Evolutionary conservation across 2,888 invertebrate genomes (phyloP).

Genomic region (Aplocera efformata): DNA sequence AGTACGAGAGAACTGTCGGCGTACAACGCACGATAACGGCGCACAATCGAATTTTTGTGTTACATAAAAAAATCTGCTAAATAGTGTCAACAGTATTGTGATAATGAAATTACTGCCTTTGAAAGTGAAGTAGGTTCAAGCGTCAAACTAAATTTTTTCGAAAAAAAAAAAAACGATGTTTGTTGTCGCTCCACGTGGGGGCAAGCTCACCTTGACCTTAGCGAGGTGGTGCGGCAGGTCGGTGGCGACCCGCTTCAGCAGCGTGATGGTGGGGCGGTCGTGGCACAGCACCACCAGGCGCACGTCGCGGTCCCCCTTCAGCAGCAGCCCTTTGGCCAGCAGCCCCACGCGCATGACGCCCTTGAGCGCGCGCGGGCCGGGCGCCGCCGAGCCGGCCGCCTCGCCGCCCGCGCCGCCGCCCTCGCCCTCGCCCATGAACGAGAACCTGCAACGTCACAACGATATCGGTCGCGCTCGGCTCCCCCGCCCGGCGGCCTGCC

Average conservation of each 20-base stretch:
- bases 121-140: no score
- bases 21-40: no score
- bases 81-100: no score
- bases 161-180: no score
- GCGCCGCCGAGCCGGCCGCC: slow-evolving; percentile 14
- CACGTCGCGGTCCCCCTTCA: slow-evolving; percentile 93
- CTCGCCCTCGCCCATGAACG: slow-evolving; percentile 65
- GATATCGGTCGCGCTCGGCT: no score
- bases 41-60: no score
- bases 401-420: slow-evolving; percentile 10
- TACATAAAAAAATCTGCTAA: no score
- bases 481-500: no score
- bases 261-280: slow-evolving; percentile 93
- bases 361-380: slow-evolving; percentile 86
- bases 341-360: slow-evolving; percentile 98
- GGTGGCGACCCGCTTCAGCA: slow-evolving; percentile 92
- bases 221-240: slow-evolving; percentile 82
- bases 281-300: slow-evolving; percentile 96
- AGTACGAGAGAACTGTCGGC: no score
- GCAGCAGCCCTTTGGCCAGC: slow-evolving; percentile 86
- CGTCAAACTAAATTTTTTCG: no score
- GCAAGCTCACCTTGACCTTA: slow-evolving; percentile 39
- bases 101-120: no score
- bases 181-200: no score
- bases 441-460: slow-evolving; percentile 62